A percentile compares a stretch with the other conserved stretches of the same genome.
Evolutionary conservation across 2,113 vertebrate genomes (phyloP).

Genomic region (Proterorhinus semilunaris): DNA sequence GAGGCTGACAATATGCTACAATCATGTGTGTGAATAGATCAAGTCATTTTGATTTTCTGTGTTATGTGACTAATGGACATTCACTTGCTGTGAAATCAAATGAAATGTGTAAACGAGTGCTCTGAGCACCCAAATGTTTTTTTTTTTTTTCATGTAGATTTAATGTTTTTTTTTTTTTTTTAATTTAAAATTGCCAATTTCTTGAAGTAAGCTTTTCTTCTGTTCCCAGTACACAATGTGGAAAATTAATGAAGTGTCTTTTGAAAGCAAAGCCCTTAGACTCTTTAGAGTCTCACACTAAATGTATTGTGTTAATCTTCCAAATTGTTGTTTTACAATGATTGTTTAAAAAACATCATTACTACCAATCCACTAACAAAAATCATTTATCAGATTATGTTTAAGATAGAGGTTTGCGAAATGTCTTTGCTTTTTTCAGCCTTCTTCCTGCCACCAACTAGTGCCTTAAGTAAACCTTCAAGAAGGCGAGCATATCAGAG

Average conservation of each 20-base stretch:
- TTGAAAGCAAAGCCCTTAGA: slow-evolving; percentile 16
- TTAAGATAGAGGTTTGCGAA: neutral
- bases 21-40: slow-evolving; percentile 29
- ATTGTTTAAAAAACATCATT: neutral
- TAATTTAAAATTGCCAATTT: slow-evolving; percentile 6
- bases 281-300: slow-evolving; percentile 19
- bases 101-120: slow-evolving; percentile 31
- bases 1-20: slow-evolving; percentile 17
- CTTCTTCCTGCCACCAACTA: slow-evolving; percentile 55
- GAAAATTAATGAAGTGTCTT: slow-evolving; percentile 13
- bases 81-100: slow-evolving; percentile 22
- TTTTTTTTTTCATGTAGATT: slow-evolving; percentile 9
- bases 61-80: slow-evolving; percentile 16
- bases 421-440: slow-evolving; percentile 11
- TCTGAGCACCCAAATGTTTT: slow-evolving; percentile 29
- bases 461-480: slow-evolving; percentile 62
- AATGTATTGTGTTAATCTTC: neutral
- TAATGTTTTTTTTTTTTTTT: slow-evolving; percentile 14
- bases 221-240: neutral
- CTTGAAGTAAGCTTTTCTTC: slow-evolving; percentile 17
- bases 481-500: slow-evolving; percentile 18
- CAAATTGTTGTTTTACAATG: neutral
- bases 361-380: too few relatives aligned
- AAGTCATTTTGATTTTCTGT: slow-evolving; percentile 1
- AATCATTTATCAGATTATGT: too few relatives aligned